Conservation (phyloP, 2,888 invertebrate genomes). For the Ypsolopha scabrella region DNA sequence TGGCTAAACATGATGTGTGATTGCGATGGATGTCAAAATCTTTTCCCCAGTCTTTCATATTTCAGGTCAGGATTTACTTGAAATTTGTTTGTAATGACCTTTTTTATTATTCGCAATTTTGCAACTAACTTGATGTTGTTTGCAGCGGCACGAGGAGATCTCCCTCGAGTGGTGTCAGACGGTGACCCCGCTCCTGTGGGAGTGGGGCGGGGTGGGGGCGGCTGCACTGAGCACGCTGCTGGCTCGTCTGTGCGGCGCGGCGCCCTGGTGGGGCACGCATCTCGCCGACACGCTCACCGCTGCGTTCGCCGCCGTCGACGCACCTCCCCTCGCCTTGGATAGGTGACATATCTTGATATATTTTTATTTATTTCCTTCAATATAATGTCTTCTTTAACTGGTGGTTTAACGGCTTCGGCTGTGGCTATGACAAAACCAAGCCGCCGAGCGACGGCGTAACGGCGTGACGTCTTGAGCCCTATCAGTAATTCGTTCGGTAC, state of each 20-base stretch:
- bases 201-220: slow-evolving; percentile 82
- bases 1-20: no score
- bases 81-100: no score
- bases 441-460: neutral
- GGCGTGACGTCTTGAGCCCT: no score
- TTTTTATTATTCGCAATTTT: slow-evolving; percentile 18
- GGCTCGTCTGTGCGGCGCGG: slow-evolving; percentile 80
- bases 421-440: no score
- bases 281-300: slow-evolving; percentile 84
- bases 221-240: slow-evolving; percentile 82
- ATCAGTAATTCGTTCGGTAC: no score
- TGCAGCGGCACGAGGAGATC: slow-evolving; percentile 22
- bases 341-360: slow-evolving; percentile 68
- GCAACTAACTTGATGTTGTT: slow-evolving; percentile 19
- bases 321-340: slow-evolving; percentile 86
- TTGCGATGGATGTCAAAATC: no score
- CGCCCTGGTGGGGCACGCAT: slow-evolving; percentile 91
- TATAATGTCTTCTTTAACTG: no score
- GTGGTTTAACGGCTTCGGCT: no score
- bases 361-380: no score
- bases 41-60: no score
- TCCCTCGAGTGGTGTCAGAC: slow-evolving; percentile 36
- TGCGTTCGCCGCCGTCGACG: slow-evolving; percentile 84
- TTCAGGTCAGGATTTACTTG: no score
- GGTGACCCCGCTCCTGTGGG: slow-evolving; percentile 73